These are phyloP conservation scores for Troides aeacus DNA, from an alignment of 2,888 invertebrate genomes.

Conservation along the genomic window DNA sequence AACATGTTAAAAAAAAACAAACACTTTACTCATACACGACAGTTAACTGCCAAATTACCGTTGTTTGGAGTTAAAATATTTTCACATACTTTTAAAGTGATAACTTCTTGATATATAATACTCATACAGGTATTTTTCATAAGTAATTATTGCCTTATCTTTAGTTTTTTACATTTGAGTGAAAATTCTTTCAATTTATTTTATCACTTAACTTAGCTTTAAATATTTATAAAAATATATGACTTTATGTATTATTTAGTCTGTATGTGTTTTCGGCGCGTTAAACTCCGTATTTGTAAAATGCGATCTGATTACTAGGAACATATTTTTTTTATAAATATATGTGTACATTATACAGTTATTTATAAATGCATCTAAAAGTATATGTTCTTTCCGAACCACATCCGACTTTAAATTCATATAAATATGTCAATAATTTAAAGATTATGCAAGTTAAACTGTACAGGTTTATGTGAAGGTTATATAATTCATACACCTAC, in stretches of 20 bases:
- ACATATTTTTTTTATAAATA: constrained; percentile 30
- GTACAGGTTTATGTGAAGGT: constrained; percentile 8
- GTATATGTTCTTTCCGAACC: constrained; percentile 23
- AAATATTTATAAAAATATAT: no score
- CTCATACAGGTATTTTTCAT: neutral
- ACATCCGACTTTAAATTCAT: neutral
- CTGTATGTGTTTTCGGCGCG: no score
- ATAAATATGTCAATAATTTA: constrained; percentile 19
- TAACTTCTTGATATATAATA: no score
- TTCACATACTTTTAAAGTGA: neutral
- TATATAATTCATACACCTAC: neutral
- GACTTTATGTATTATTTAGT: no score
- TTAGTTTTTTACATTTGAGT: constrained; percentile 9
- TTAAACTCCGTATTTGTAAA: neutral
- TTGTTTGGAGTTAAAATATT: neutral
- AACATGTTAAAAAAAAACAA: neutral
- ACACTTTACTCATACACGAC: neutral
- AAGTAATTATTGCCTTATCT: constrained; percentile 28
- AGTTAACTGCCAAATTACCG: neutral
- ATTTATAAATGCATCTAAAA: constrained; percentile 41
- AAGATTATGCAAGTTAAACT: constrained; percentile 16
- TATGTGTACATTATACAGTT: constrained; percentile 29
- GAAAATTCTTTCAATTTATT: constrained; percentile 1
- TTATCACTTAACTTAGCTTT: neutral
- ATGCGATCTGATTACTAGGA: constrained; percentile 32